Evolutionary conservation across 2,113 vertebrate genomes (phyloP).

Genomic region (Sterna hirundo): DNA sequence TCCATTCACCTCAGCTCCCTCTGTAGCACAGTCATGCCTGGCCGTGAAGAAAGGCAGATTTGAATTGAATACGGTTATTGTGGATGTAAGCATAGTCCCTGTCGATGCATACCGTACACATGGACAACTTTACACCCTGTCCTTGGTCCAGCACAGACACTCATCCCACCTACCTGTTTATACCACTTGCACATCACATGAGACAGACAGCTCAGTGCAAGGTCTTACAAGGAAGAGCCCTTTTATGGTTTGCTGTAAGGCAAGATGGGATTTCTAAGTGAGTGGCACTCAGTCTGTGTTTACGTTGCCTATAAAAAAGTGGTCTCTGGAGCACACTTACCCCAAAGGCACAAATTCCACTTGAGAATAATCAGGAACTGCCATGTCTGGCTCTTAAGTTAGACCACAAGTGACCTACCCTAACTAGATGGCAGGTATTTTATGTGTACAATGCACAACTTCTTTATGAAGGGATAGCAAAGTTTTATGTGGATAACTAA

Average conservation of each 20-base stretch:
- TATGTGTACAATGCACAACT: neutral
- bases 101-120: neutral
- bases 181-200: too few species aligned
- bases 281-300: neutral
- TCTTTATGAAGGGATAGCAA: neutral
- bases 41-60: neutral
- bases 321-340: neutral
- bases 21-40: neutral
- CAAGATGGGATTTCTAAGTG: neutral
- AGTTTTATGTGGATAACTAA: neutral
- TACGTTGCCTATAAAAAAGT: neutral
- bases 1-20: neutral
- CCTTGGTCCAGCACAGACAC: neutral
- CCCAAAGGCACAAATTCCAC: neutral
- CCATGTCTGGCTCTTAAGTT: neutral
- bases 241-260: neutral
- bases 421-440: neutral
- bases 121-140: neutral
- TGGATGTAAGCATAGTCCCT: fast-evolving
- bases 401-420: neutral
- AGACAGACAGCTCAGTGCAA: neutral
- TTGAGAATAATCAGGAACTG: neutral
- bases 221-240: neutral
- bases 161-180: neutral
- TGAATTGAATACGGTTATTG: fast-evolving